These are phyloP conservation scores for Rhombomys opimus DNA, from an alignment of 2,113 vertebrate species.

Conservation along the genomic window DNA sequence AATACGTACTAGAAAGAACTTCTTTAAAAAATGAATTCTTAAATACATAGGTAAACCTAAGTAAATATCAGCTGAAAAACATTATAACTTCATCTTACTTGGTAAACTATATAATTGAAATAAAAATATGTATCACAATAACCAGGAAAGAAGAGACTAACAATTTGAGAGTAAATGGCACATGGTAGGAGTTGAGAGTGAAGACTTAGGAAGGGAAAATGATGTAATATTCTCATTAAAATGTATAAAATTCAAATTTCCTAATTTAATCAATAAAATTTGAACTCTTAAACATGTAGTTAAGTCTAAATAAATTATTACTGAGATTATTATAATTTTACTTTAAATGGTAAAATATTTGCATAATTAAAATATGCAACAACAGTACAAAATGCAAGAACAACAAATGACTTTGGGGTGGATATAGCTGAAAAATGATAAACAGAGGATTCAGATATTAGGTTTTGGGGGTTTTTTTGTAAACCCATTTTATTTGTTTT, in stretches of 20 bases:
- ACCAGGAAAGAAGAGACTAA: background rate
- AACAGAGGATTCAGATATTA: background rate
- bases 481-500: no score
- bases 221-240: background rate
- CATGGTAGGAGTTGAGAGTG: background rate
- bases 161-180: background rate
- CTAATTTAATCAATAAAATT: background rate
- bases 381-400: background rate
- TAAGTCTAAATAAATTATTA: conserved; percentile 21
- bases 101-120: conserved; percentile 22
- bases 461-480: background rate
- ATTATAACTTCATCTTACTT: background rate
- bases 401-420: background rate
- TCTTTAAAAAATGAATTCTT: background rate
- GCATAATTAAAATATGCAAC: background rate
- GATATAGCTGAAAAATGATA: background rate
- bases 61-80: background rate
- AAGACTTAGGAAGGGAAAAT: background rate
- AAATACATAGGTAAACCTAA: background rate
- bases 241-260: background rate
- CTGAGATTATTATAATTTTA: background rate
- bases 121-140: background rate
- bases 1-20: background rate
- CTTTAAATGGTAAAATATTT: background rate
- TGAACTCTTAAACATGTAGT: background rate